Evolutionary conservation across 2,888 invertebrate genomes (phyloP).

Genomic region (Conomelus anceps): DNA sequence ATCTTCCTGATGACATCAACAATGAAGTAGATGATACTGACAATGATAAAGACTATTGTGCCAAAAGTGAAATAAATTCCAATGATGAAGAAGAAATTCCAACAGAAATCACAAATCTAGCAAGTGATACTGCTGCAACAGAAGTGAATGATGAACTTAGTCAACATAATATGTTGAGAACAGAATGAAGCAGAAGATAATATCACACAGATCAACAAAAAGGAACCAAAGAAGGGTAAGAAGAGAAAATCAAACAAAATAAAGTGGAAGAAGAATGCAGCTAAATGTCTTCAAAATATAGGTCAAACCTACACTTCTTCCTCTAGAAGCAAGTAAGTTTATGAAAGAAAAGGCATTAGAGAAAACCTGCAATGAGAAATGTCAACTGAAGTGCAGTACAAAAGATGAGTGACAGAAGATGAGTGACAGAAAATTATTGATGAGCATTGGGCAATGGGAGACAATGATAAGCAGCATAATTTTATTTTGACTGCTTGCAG

Average conservation of each 20-base stretch:
- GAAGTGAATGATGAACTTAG: background rate
- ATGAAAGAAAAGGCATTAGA: background rate
- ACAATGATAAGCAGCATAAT: conserved; percentile 13
- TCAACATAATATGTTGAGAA: background rate
- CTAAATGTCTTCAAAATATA: background rate
- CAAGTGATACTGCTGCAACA: background rate
- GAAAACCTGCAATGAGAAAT: conserved; percentile 19
- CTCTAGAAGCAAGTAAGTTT: background rate
- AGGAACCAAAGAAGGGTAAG: background rate
- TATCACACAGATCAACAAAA: background rate
- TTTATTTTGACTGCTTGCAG: conserved; percentile 8
- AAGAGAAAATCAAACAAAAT: background rate
- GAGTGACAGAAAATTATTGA: conserved; percentile 6
- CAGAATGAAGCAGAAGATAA: background rate
- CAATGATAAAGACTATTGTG: background rate
- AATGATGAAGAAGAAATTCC: background rate
- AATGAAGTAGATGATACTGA: background rate
- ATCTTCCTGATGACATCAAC: background rate
- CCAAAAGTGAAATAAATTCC: background rate
- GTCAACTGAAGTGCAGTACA: conserved; percentile 5
- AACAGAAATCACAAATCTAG: background rate
- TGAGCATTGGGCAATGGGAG: conserved; percentile 16
- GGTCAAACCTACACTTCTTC: background rate
- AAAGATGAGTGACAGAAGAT: conserved; percentile 9
- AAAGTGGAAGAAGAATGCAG: background rate